phyloP scores from a whole-genome alignment of 2,113 vertebrate genomes.

The Cettia cetti region DNA sequence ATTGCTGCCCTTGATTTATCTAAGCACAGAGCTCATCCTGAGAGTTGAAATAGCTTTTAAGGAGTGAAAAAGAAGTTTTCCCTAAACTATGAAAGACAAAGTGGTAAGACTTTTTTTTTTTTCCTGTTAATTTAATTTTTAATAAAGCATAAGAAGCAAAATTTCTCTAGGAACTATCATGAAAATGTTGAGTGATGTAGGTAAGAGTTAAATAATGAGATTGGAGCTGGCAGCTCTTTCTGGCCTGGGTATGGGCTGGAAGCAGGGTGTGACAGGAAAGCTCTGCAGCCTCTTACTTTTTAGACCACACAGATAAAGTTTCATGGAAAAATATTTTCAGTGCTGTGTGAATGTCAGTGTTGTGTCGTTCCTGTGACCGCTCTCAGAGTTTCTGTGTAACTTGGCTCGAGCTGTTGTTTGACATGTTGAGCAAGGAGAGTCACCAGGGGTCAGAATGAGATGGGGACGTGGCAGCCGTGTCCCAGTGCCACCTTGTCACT shows the following conservation, averaged over 20 bases:
- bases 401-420: neutral
- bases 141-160: neutral
- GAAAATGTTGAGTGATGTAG: neutral
- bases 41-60: neutral
- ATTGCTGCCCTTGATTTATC: neutral
- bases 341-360: neutral
- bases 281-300: neutral
- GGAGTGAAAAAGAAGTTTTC: neutral
- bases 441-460: neutral
- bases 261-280: neutral
- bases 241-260: neutral
- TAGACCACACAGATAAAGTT: neutral
- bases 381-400: neutral
- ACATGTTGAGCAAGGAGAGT: neutral
- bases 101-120: neutral
- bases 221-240: neutral
- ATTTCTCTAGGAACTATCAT: neutral
- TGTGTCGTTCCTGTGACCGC: neutral
- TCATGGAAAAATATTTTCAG: neutral
- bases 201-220: neutral
- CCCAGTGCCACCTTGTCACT: neutral
- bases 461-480: fast-evolving
- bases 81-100: neutral
- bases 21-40: neutral
- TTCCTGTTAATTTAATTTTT: neutral